Conservation (phyloP, 1,140 invertebrate species). For the Zelostemma sp. region DNA sequence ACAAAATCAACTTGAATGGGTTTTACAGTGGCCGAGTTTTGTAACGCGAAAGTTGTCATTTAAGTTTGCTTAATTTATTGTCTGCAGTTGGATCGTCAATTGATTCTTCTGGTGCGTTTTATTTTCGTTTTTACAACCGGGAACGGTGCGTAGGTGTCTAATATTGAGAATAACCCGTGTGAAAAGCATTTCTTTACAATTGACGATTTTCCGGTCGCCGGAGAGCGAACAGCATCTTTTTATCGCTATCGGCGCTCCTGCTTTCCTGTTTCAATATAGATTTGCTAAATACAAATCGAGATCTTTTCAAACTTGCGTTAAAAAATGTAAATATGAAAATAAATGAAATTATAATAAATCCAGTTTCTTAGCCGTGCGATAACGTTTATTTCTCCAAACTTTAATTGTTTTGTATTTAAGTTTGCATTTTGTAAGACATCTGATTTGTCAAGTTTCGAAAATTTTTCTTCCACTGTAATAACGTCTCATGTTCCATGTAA, state of each 20-base stretch:
- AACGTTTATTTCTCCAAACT: no score
- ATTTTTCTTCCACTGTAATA: no score
- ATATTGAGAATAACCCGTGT: background rate
- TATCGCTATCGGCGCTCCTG: background rate
- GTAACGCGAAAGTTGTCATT: background rate
- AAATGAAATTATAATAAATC: slow-evolving; percentile 29
- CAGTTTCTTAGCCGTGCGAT: slow-evolving; percentile 26
- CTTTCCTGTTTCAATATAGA: slow-evolving; percentile 11
- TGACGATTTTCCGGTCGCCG: no score
- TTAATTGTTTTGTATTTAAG: no score
- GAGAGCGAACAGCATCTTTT: slow-evolving; percentile 6
- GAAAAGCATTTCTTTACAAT: background rate
- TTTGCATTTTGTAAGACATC: no score
- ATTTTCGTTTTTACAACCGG: no score
- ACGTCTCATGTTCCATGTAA: no score
- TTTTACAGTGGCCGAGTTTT: background rate
- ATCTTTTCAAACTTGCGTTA: slow-evolving; percentile 11
- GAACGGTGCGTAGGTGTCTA: no score
- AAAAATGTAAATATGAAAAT: slow-evolving; percentile 36
- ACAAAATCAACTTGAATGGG: background rate
- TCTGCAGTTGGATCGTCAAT: no score
- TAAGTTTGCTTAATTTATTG: background rate
- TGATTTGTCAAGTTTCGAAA: no score
- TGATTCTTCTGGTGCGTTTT: no score
- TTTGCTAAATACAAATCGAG: slow-evolving; percentile 11